A percentile compares a stretch with the other conserved stretches of the same genome.
Evolutionary conservation across 2,113 vertebrate species (phyloP).

Genomic region (Panthera uncia): DNA sequence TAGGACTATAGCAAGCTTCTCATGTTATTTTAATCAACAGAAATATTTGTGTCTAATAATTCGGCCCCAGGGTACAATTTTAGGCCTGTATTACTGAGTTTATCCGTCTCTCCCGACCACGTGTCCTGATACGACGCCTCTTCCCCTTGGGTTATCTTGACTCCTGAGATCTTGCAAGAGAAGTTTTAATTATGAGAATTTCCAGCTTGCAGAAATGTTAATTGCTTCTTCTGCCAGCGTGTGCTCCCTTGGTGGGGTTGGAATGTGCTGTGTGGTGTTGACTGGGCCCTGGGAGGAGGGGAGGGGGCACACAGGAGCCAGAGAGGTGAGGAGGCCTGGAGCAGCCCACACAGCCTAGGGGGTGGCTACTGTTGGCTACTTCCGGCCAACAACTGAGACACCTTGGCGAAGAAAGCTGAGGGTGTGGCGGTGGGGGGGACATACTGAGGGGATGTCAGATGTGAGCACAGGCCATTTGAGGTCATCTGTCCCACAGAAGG

Average conservation of each 20-base stretch:
- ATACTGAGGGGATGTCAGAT: neutral
- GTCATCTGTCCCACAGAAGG: neutral
- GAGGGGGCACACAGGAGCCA: neutral
- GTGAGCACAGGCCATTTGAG: neutral
- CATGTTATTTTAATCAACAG: constrained; percentile 50
- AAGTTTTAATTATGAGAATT: constrained; percentile 72
- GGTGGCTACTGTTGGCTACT: neutral
- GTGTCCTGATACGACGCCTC: constrained; percentile 28
- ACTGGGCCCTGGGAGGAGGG: neutral
- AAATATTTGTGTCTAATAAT: constrained; percentile 57
- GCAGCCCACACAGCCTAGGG: neutral
- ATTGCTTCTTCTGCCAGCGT: constrained; percentile 52
- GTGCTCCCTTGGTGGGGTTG: neutral
- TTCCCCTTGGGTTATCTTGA: constrained; percentile 29
- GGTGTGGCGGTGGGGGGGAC: neutral
- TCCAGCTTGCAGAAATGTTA: constrained; percentile 60
- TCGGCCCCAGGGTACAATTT: constrained; percentile 37
- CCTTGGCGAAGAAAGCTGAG: neutral
- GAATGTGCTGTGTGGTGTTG: neutral
- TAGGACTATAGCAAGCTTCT: constrained; percentile 19
- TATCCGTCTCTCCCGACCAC: neutral
- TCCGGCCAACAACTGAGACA: neutral
- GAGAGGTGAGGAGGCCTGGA: neutral
- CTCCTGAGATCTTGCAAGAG: constrained; percentile 52
- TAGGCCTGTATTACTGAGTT: neutral